These are phyloP conservation scores for Pammene fasciana DNA, from an alignment of 2,888 invertebrate species.

Conservation along the genomic window DNA sequence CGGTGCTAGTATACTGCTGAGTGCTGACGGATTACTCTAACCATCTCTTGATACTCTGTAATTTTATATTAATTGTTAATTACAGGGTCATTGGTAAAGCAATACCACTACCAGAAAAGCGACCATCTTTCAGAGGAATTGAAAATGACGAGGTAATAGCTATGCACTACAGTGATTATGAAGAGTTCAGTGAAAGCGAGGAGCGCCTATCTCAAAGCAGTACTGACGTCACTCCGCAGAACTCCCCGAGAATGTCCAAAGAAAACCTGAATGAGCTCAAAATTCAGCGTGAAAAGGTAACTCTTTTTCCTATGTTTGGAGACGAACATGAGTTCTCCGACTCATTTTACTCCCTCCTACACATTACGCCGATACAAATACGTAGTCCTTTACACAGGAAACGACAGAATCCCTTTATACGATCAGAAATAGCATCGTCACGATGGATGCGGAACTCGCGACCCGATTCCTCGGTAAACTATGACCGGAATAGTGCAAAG, in stretches of 20 bases:
- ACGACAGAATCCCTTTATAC: slow-evolving; percentile 68
- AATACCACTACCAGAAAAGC: slow-evolving; percentile 66
- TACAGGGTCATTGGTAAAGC: slow-evolving; percentile 74
- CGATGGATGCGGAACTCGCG: slow-evolving; percentile 75
- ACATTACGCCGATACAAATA: slow-evolving; percentile 76
- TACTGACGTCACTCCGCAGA: slow-evolving; percentile 75
- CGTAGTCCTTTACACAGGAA: slow-evolving; percentile 68
- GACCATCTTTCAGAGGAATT: slow-evolving; percentile 61
- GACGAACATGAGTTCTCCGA: slow-evolving; percentile 65
- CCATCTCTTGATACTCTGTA: neutral
- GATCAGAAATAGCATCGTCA: slow-evolving; percentile 77
- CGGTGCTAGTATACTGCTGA: too few relatives aligned
- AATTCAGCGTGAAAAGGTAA: slow-evolving; percentile 59
- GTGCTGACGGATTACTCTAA: neutral
- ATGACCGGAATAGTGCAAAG: slow-evolving; percentile 78
- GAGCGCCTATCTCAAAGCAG: slow-evolving; percentile 76
- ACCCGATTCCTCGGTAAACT: slow-evolving; percentile 73
- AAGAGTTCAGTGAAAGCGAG: slow-evolving; percentile 74
- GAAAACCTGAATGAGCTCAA: slow-evolving; percentile 63
- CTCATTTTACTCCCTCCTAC: slow-evolving; percentile 72
- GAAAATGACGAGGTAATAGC: slow-evolving; percentile 77
- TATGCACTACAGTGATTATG: slow-evolving; percentile 75
- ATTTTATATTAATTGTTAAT: slow-evolving; percentile 41
- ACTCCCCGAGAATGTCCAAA: slow-evolving; percentile 68
- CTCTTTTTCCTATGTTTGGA: slow-evolving; percentile 56